These are phyloP conservation scores for Ceratothoa steindachneri DNA, from an alignment of 2,888 invertebrate species.

Conservation along the genomic window DNA sequence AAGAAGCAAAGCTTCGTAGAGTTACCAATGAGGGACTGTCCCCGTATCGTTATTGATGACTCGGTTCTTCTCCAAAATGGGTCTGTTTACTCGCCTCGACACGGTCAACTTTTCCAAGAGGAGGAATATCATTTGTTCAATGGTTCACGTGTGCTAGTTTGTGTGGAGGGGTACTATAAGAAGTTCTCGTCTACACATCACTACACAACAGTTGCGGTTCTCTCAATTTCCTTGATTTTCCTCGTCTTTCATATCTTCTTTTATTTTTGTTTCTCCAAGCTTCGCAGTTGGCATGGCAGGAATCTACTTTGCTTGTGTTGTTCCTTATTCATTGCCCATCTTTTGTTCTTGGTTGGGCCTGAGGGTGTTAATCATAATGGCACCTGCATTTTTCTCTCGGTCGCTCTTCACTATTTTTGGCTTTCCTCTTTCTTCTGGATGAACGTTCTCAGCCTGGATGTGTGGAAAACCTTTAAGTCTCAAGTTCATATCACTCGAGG, in stretches of 20 bases:
- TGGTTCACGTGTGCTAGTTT: background rate
- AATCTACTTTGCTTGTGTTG: constrained; percentile 53
- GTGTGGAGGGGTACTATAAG: background rate
- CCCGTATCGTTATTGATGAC: background rate
- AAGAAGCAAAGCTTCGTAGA: too few relatives aligned
- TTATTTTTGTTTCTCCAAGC: constrained; percentile 51
- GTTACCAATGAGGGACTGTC: background rate
- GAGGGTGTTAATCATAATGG: constrained; percentile 21
- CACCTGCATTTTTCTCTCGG: constrained; percentile 50
- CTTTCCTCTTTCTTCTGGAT: constrained; percentile 56
- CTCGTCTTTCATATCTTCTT: constrained; percentile 52
- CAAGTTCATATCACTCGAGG: constrained; percentile 12
- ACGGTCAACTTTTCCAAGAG: background rate
- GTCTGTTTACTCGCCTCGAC: background rate
- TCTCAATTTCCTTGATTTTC: constrained; percentile 52
- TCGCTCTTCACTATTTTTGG: constrained; percentile 54
- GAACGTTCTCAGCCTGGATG: constrained; percentile 56
- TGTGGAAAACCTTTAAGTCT: constrained; percentile 54
- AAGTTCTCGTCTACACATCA: background rate
- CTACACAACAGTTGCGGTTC: constrained; percentile 51
- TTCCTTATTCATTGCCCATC: constrained; percentile 53
- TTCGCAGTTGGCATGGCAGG: constrained; percentile 54
- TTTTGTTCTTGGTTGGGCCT: constrained; percentile 51
- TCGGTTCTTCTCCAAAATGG: background rate
- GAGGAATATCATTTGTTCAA: background rate